These are phyloP conservation scores for Heliangelus exortis DNA, from an alignment of 2,797 vertebrate genomes.

Conservation along the genomic window DNA sequence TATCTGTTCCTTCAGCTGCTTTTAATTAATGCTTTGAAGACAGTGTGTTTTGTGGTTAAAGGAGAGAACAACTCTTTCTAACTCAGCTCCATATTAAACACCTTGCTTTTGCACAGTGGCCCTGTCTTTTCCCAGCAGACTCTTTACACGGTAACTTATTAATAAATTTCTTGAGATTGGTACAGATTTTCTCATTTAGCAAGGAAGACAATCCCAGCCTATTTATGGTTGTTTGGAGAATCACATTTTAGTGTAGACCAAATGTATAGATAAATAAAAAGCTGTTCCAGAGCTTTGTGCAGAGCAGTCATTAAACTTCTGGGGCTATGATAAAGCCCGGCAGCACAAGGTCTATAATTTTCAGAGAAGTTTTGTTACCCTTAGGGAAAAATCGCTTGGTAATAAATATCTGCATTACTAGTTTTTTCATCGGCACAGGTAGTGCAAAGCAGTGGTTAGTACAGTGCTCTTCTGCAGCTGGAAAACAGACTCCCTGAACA, in stretches of 20 bases:
- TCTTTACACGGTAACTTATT: background rate
- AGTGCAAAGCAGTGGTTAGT: background rate
- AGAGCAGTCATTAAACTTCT: background rate
- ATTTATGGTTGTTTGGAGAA: conserved; percentile 31
- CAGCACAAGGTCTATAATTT: background rate
- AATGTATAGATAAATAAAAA: conserved; percentile 44
- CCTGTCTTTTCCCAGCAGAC: background rate
- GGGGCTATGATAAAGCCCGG: background rate
- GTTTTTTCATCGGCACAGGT: background rate
- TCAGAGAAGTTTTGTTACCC: background rate
- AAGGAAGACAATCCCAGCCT: background rate
- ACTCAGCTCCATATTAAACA: background rate
- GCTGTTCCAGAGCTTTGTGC: background rate
- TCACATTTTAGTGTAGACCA: background rate
- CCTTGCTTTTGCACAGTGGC: background rate
- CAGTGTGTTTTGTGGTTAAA: conserved; percentile 20
- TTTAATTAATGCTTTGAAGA: conserved; percentile 60
- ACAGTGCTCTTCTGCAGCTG: fast-evolving
- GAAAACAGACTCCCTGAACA: background rate
- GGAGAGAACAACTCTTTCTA: background rate
- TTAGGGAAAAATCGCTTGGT: background rate
- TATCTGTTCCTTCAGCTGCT: conserved; percentile 53
- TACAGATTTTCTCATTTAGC: conserved; percentile 38
- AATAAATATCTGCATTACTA: background rate
- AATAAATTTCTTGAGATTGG: conserved; percentile 27